Conservation (phyloP, 2,888 invertebrate species). For the Petrolisthes cinctipes region DNA sequence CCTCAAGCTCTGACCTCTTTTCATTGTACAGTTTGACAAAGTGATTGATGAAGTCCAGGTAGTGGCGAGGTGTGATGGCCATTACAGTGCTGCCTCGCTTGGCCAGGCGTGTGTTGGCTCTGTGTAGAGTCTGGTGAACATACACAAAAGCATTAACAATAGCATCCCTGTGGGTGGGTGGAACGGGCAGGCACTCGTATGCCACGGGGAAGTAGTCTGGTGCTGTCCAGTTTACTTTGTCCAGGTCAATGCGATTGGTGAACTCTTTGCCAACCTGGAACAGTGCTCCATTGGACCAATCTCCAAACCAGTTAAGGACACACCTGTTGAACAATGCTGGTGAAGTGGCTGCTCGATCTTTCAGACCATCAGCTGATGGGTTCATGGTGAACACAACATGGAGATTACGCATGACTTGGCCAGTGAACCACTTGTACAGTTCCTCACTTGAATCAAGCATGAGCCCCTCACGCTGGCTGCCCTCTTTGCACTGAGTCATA, state of each 20-base stretch:
- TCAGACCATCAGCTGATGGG: slow-evolving; percentile 97
- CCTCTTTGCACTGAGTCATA: slow-evolving; percentile 99
- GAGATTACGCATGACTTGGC: slow-evolving; percentile 94
- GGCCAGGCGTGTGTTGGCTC: slow-evolving; percentile 89
- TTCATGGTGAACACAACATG: slow-evolving; percentile 99
- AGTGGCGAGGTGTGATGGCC: slow-evolving; percentile 97
- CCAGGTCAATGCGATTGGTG: slow-evolving; percentile 93
- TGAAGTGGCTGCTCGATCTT: slow-evolving; percentile 98
- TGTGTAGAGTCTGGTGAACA: slow-evolving; percentile 96
- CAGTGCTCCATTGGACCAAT: slow-evolving; percentile 97
- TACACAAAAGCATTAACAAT: slow-evolving; percentile 99
- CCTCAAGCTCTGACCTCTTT: slow-evolving; percentile 97
- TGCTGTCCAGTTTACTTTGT: slow-evolving; percentile 84
- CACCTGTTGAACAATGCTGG: slow-evolving; percentile 99
- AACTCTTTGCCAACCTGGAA: slow-evolving; percentile 97
- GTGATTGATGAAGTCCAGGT: slow-evolving; percentile 98
- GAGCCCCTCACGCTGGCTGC: slow-evolving; percentile 95
- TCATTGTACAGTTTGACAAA: slow-evolving; percentile 98
- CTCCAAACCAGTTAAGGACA: slow-evolving; percentile 99
- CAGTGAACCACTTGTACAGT: slow-evolving; percentile 99
- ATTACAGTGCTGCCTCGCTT: slow-evolving; percentile 95
- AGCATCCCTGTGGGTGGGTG: slow-evolving; percentile 90
- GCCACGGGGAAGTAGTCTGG: slow-evolving; percentile 87
- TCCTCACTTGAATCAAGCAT: slow-evolving; percentile 99
- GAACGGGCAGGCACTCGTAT: slow-evolving; percentile 72